Base-by-base conservation (phyloP, 2,113 vertebrate species). In the Albula goreensis region DNA sequence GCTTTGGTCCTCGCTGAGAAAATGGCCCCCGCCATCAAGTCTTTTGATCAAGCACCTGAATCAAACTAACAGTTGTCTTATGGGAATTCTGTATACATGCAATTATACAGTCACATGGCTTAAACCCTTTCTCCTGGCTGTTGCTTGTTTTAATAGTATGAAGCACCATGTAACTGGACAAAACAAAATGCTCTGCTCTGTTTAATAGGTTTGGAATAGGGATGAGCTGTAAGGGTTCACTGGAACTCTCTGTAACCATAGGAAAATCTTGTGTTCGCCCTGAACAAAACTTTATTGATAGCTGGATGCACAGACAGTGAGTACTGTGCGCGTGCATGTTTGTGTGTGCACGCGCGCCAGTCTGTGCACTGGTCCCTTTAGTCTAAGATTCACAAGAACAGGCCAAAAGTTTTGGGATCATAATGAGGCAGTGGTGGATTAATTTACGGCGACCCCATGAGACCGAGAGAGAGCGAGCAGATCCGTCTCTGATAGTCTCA, bases 111-210 rank as follows among this genome's bases (percentile, higher is more conserved):
- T 31, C 70, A 74, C 10, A 9, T n/a, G 9, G 70, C 70, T n/a
- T 74, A 74, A 74, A 0, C 49, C 78, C 41, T 17, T 49, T 79
- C 78, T 41, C 31, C 31, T 74, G 70, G 22, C 70, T 31, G 70
- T 7, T 50, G 78, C 78, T 79, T 79, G 78, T 79, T 79, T 79
- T 79, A 50, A 79, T 50, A 41, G 50, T 79, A 79, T 50, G 12
- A 25, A 79, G 78, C 41, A 50, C 41, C 17, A 48, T 48, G 50
- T 15, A 79, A 79, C 78, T 79, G 78, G 78, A 49, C 48, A 50
- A 79, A 79, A 79, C 50, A 4, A 79, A 79, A 79, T 79, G 78
- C 17, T 79, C 49, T 15, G 78, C 78, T 17, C 49, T 50, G 78
- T 9, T 78, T n/a, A 4, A 11, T 10, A 6, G 49, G 9, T 48